Conservation (phyloP, 2,797 vertebrate species). For the Tragopan temminckii region DNA sequence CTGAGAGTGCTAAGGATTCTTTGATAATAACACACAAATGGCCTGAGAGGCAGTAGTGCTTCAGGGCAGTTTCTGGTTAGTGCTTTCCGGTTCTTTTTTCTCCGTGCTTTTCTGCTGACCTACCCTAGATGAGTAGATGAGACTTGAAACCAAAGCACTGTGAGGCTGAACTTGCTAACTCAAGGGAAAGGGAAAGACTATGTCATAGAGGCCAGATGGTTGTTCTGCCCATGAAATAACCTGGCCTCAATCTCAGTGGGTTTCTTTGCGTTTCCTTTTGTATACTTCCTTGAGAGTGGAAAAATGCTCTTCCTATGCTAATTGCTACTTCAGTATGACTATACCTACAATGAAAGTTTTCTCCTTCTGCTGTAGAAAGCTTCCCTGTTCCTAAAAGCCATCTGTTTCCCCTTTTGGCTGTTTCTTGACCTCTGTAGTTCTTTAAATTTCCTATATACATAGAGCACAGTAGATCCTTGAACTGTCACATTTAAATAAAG, state of each 20-base stretch:
- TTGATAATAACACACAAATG: neutral
- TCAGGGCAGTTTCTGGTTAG: neutral
- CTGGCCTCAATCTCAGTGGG: neutral
- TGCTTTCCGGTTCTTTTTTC: neutral
- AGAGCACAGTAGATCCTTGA: neutral
- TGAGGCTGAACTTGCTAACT: neutral
- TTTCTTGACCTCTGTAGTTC: neutral
- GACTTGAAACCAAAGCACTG: neutral
- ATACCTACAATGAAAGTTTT: neutral
- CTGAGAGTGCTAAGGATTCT: neutral
- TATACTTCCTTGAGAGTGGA: neutral
- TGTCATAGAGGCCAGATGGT: neutral
- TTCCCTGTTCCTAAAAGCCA: neutral
- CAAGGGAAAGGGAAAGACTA: neutral
- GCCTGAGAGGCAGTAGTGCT: neutral
- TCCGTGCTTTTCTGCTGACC: neutral
- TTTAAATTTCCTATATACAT: neutral
- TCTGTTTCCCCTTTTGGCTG: neutral
- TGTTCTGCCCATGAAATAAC: neutral
- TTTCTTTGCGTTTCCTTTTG: neutral
- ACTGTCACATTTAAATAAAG: neutral
- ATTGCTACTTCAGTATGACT: accelerated
- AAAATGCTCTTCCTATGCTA: neutral
- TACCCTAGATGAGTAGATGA: neutral
- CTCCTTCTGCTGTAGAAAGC: neutral